Conservation (phyloP, 2,888 invertebrate species). For the Eupithecia exiguata region DNA sequence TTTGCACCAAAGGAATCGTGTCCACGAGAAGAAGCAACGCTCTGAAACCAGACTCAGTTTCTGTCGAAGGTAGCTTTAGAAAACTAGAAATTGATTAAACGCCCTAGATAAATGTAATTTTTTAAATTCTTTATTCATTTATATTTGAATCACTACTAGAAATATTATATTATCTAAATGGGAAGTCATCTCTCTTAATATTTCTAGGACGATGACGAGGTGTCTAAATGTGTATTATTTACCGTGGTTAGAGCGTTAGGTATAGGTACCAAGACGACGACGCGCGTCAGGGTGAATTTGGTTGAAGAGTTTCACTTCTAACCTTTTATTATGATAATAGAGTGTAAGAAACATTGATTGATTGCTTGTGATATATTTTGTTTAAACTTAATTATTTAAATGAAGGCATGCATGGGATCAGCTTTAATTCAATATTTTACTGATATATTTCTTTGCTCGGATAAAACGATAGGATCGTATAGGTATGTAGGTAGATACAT, state of each 20-base stretch:
- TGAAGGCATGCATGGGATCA: neutral
- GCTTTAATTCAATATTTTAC: neutral
- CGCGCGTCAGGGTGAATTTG: neutral
- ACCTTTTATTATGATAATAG: neutral
- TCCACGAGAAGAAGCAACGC: conserved; percentile 63
- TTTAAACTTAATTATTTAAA: neutral
- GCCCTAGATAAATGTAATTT: neutral
- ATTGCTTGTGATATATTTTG: neutral
- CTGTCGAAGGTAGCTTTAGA: conserved; percentile 86
- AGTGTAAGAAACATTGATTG: neutral
- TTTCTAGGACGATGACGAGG: neutral
- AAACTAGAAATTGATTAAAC: conserved; percentile 87
- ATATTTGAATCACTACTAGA: neutral
- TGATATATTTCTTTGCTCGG: neutral
- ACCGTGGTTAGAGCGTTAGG: neutral
- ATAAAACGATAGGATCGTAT: neutral
- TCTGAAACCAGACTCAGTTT: conserved; percentile 59
- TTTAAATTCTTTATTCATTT: neutral
- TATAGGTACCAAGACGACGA: neutral
- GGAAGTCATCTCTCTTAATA: neutral
- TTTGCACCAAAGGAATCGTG: conserved; percentile 84
- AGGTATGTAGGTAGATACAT: too few species aligned
- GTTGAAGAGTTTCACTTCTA: neutral
- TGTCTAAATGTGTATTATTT: neutral
- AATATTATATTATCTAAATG: neutral